Evolutionary conservation across 2,113 vertebrate genomes (phyloP).

Genomic region (Burhinus bistriatus): DNA sequence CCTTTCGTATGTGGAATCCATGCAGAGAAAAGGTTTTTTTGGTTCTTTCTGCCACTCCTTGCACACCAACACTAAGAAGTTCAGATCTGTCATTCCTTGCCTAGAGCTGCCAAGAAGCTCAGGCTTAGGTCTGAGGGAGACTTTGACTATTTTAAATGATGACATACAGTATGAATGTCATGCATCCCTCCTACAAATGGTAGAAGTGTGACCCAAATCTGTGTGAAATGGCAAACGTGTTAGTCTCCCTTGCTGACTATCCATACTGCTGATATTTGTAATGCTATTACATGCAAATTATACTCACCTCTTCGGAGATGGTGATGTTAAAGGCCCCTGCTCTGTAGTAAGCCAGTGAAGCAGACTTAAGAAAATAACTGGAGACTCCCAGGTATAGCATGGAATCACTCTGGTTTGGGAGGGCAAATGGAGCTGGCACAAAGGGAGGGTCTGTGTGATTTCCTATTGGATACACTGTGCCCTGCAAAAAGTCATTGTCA

Average conservation of each 20-base stretch:
- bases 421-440: slow-evolving; percentile 19
- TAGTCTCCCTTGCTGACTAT: not conserved
- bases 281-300: not conserved
- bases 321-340: slow-evolving; percentile 51
- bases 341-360: slow-evolving; percentile 63
- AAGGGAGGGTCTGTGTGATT: slow-evolving; percentile 53
- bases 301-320: slow-evolving; percentile 52
- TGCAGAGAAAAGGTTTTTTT: not conserved
- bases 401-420: slow-evolving; percentile 35
- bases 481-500: slow-evolving; percentile 43
- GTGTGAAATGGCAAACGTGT: not conserved
- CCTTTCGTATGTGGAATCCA: not conserved
- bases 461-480: slow-evolving; percentile 51
- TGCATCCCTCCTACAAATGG: not conserved
- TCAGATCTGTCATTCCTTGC: not conserved
- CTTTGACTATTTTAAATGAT: not conserved
- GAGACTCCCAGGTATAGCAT: slow-evolving; percentile 67
- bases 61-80: not conserved
- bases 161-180: not conserved
- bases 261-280: not conserved
- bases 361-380: slow-evolving; percentile 63
- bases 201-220: not conserved
- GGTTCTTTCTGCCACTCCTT: not conserved
- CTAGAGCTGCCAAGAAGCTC: not conserved
- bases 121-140: not conserved